Conservation (phyloP, 2,888 invertebrate species). For the Sphaerophoria taeniata region DNA sequence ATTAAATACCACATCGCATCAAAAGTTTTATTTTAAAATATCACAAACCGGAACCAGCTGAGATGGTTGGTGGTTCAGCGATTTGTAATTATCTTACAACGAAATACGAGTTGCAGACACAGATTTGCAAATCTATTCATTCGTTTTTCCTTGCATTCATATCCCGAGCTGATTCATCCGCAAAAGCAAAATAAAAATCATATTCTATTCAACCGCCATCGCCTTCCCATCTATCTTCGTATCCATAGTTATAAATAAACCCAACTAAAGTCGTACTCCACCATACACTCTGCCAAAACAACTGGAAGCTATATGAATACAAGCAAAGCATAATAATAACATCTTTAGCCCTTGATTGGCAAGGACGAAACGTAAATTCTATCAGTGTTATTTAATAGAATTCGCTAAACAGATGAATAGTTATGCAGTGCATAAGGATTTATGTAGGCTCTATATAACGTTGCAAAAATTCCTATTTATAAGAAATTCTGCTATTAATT, state of each 20-base stretch:
- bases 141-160: neutral
- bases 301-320: slow-evolving; percentile 33
- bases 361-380: neutral
- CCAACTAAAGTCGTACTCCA: neutral
- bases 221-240: neutral
- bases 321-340: slow-evolving; percentile 55
- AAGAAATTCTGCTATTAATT: too few species aligned
- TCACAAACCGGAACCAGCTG: neutral
- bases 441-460: too few species aligned
- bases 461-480: too few species aligned
- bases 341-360: slow-evolving; percentile 21
- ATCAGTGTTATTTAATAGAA: too few species aligned
- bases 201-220: slow-evolving; percentile 19
- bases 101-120: neutral
- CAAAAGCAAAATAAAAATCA: neutral
- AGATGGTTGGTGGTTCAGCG: slow-evolving; percentile 2
- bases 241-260: slow-evolving; percentile 9
- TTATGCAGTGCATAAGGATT: too few species aligned
- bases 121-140: slow-evolving; percentile 17
- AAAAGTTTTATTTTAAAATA: slow-evolving; percentile 6
- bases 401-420: too few species aligned
- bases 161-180: neutral
- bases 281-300: slow-evolving; percentile 39
- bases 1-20: slow-evolving; percentile 8
- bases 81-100: slow-evolving; percentile 9